phyloP scores from a whole-genome alignment of 2,888 invertebrate species.

The Lydus trimaculatus region DNA sequence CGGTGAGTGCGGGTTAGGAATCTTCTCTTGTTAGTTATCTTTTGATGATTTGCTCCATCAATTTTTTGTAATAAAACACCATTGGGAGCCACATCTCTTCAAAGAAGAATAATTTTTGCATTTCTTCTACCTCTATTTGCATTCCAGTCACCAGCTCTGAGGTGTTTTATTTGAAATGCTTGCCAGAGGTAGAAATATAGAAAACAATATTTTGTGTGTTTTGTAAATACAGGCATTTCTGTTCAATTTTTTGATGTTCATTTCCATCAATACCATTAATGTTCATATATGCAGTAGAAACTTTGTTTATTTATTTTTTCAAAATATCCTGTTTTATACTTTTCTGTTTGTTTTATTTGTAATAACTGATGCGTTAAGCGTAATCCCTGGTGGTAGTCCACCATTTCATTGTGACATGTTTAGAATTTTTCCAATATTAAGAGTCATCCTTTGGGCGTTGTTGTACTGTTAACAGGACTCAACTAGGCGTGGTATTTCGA shows the following conservation, averaged over 20 bases:
- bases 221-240: no score
- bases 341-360: background rate
- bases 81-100: no score
- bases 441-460: background rate
- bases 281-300: background rate
- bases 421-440: constrained; percentile 7
- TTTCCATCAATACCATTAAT: background rate
- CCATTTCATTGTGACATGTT: constrained; percentile 3
- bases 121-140: no score
- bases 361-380: background rate
- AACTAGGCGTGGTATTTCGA: constrained; percentile 7
- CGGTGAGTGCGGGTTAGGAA: no score
- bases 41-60: no score
- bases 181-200: no score
- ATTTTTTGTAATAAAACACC: no score
- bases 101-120: no score
- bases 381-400: background rate
- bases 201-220: no score
- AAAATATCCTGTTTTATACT: background rate
- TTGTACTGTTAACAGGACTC: constrained; percentile 5
- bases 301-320: background rate
- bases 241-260: background rate
- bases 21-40: no score
- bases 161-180: no score
- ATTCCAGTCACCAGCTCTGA: no score